phyloP scores from a whole-genome alignment of 35 echinoderm and acorn worm species.

The Nesometra sesokonis region DNA sequence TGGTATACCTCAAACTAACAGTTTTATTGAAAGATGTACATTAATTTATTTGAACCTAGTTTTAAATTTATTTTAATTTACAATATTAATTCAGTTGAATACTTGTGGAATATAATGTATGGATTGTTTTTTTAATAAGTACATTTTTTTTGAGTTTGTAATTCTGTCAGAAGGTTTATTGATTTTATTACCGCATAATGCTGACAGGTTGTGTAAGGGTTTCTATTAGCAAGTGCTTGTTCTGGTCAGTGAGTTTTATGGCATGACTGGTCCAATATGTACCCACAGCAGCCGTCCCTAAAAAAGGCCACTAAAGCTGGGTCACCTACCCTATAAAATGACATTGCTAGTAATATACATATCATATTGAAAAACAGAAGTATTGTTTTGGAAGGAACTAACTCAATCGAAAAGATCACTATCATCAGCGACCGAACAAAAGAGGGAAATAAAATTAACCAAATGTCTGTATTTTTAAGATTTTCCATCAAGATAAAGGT shows the following conservation, averaged over 20 bases:
- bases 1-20: no score
- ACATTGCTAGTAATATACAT: background rate
- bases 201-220: background rate
- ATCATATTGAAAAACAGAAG: background rate
- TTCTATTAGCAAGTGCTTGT: background rate
- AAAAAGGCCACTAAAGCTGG: background rate
- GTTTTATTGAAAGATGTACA: no score
- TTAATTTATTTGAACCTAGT: no score
- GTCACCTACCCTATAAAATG: background rate
- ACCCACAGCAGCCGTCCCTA: background rate
- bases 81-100: no score
- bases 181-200: background rate
- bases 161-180: background rate
- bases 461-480: background rate
- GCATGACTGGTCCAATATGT: background rate
- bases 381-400: background rate
- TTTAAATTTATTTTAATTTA: no score
- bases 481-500: background rate
- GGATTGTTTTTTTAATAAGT: background rate
- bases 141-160: background rate
- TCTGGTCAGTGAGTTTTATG: background rate
- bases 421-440: background rate
- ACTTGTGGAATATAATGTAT: no score
- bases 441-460: background rate
- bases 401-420: background rate